Conservation (phyloP, 23 tunicate species). For the Styela clava region DNA sequence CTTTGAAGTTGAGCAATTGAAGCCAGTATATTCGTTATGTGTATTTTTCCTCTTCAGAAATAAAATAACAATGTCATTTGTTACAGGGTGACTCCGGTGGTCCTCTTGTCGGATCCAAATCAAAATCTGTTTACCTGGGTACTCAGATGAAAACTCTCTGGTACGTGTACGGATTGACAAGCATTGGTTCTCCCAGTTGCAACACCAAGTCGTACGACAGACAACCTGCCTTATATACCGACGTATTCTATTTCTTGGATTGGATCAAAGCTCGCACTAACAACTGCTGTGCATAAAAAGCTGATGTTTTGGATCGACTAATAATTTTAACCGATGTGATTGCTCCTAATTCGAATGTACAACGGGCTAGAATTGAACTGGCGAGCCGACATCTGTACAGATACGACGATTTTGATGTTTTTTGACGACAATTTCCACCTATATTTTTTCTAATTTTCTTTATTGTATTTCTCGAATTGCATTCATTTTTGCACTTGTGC, state of each 20-base stretch:
- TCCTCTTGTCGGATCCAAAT: constrained; percentile 67
- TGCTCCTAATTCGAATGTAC: too few species aligned
- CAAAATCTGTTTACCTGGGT: constrained; percentile 7
- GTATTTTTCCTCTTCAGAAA: too few species aligned
- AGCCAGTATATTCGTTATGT: too few species aligned
- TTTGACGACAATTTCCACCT: background rate
- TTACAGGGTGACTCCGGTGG: constrained; percentile 95
- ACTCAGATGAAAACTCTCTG: constrained; percentile 17
- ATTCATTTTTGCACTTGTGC: background rate
- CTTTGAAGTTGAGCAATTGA: too few species aligned
- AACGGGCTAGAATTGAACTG: too few species aligned
- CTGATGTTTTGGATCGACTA: too few species aligned
- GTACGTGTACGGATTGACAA: constrained; percentile 77
- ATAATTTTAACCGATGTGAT: too few species aligned
- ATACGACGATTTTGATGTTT: background rate
- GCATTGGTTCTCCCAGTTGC: constrained; percentile 92
- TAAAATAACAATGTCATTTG: too few species aligned
- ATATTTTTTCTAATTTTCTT: background rate
- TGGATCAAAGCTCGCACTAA: constrained; percentile 75
- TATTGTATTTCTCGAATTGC: background rate
- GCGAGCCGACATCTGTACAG: too few species aligned
- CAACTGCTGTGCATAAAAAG: constrained; percentile 53
- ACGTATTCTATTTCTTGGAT: constrained; percentile 46
- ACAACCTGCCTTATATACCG: constrained; percentile 93
- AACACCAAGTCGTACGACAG: constrained; percentile 67